Evolutionary conservation across 1,140 invertebrate species (phyloP), one percentile per base, ranked within the genome.

Genomic region (Phymastichus coffea): DNA sequence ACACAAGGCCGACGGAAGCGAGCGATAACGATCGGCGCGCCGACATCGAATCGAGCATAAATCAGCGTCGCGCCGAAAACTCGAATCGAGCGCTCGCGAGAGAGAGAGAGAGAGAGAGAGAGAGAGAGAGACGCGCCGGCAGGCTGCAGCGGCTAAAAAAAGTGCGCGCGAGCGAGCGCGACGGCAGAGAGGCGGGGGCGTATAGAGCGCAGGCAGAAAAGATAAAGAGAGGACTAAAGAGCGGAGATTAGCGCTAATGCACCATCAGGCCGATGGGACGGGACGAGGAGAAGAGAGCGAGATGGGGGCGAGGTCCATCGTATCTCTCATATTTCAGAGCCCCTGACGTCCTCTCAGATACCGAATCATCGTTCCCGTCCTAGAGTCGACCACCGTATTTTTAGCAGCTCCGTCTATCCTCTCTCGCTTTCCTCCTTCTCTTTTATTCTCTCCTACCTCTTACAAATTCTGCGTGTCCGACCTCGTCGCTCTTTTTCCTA

Each of bases 201-300:
- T 54, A 57, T 59, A 41, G 59, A 58, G 57, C 63, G 66, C 63
- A 65, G 63, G 57, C 57, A 53, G 46, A 68, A 70, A 74, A 75
- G 74, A 78, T 76, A 78, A 77, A 76, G 72, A 74, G 72, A 77
- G 74, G 74, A 77, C 76, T 78, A 78, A 80, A 80, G 76, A 78
- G 76, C 74, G 72, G 75, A 79, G 78, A 79, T 80, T 79, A 80
- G 77, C 75, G 76, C 77, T 79, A 80, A 80, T 78, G 78, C 77
- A 80, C 75, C 75, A 77, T 76, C 74, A 70, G 67, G 66, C 57
- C 71, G 72, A 74, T 72, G 73, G 70, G 69, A 75, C 68, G 72
- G 68, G 64, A 68, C 48, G 47, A 63, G 61, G 63, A 43, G 64
- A 59, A 63, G 64, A 49, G 38, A 22, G 63, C 46, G 63, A 61